Evolutionary conservation across 37 sponge, comb jelly and placozoan species (phyloP), one percentile per base, ranked within the genome.

Genomic region (Chondrilla cf. caribensis): DNA sequence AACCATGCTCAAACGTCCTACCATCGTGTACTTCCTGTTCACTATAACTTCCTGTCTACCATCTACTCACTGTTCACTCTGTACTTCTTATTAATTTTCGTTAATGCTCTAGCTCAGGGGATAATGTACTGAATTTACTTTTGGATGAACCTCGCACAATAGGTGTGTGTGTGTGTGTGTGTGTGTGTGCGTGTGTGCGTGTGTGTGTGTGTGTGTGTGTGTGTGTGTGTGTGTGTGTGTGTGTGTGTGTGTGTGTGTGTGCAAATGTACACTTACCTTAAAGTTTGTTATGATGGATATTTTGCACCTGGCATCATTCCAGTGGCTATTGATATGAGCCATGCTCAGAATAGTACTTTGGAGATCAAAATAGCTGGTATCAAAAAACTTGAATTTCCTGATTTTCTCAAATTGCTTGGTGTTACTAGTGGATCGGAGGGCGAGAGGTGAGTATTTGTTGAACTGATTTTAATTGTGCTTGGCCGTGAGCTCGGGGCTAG

Each of bases 341-440:
- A 17, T 37, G 91, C 87, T 26, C 91, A 90, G 81, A 90, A 83
- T 77, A 40, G 84, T 33, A 6, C 86, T 22, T 47, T 90, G 64
- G 87, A 90, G 67, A 59, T 90, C 11, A 90, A 90, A 60, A 58
- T 90, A 25, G 77, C 87, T 26, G 91, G 83, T n/a, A 90, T 90
- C 54, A 43, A 22, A 33, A 9, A 54, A 14, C 73, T 86, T 25
- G 0, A 37, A 17, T 40, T 86, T 37, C 28, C 38, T 0, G 87
- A 86, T 22, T 90, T 86, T 75, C 77, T 86, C 38, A 58, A 73
- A 29, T 60, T 90, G 0, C 71, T 90, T 22, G 91, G 91, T 65
- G 84, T 59, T 8, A 37, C 41, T 4, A 77, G 29, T 9, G 81
- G 36, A 29, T 29, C 43, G 0, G 37, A 40, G 8, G 54, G 71